Conservation (phyloP, 2,888 invertebrate genomes). For the Pocota personata region DNA sequence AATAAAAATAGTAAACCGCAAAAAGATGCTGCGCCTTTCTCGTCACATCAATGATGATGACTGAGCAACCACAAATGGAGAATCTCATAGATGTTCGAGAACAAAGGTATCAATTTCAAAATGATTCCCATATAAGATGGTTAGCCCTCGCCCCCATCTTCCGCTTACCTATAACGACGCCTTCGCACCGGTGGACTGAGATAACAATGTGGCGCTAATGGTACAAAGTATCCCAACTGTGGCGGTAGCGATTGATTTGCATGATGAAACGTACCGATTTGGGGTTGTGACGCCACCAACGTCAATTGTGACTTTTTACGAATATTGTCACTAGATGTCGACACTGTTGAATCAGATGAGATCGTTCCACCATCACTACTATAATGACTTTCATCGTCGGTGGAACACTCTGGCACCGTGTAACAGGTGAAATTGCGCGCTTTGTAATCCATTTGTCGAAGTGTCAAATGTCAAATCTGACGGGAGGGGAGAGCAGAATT, state of each 20-base stretch:
- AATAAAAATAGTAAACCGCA: conserved; percentile 35
- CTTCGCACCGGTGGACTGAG: conserved; percentile 81
- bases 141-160: background rate
- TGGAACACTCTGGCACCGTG: conserved; percentile 80
- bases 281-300: conserved; percentile 75
- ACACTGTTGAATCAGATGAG: conserved; percentile 77
- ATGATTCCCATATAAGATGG: conserved; percentile 11
- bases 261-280: conserved; percentile 78
- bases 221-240: conserved; percentile 86
- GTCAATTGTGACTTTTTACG: conserved; percentile 75
- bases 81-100: background rate
- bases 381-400: conserved; percentile 76
- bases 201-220: conserved; percentile 83
- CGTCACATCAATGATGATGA: conserved; percentile 43
- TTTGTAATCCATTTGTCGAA: conserved; percentile 77
- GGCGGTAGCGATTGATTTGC: conserved; percentile 78
- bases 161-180: conserved; percentile 78
- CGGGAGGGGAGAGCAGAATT: background rate
- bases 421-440: conserved; percentile 80
- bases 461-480: conserved; percentile 23
- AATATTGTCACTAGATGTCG: conserved; percentile 78
- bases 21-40: conserved; percentile 33
- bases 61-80: conserved; percentile 31
- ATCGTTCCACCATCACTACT: conserved; percentile 66
- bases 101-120: conserved; percentile 50